Evolutionary conservation across 2,113 vertebrate species (phyloP), one percentile per base, ranked within the genome.

Genomic region (Carassius auratus): DNA sequence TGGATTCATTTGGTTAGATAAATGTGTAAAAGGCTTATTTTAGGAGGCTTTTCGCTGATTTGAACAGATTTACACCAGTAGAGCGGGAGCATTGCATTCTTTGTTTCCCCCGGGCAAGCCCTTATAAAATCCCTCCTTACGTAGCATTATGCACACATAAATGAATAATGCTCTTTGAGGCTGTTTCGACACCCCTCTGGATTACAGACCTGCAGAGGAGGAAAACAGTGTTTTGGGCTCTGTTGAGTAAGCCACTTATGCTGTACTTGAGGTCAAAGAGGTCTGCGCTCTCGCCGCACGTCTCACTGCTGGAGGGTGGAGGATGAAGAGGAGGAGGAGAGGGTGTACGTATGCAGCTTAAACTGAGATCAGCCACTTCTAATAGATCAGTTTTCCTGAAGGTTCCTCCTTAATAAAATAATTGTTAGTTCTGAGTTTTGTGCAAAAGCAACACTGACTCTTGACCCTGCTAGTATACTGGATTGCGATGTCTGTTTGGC

Each of bases 81-180:
- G 33, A 45, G 88, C 87, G 90, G 13, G 52, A 42, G 90, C 87
- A 92, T 90, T 88, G 83, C 87, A 92, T 83, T 38, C 2, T 89
- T 85, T 92, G 92, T 86, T 92, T 91, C 87, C 86, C 90, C 88
- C 75, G 91, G 89, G 89, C 62, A 85, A 86, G 89, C 89, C 85
- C 87, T 94, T 83, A 38, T 66, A 93, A 85, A 86, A 83, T 42
- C 74, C 26, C 91, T 92, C 88, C 88, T 86, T 85, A 81, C 89
- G 66, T 87, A 87, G 59, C 19, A 9, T 73, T 92, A 93, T 93
- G 90, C 94, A 96, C 96, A 95, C 91, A 94, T 88, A 87, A 92
- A 93, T 96, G 91, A 96, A 95, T 95, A 94, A 96, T 96, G 96
- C 92, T 95, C 92, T 96, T 95, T 95, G 93, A 95, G 91, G 89